A percentile compares a stretch with the other conserved stretches of the same genome.
Evolutionary conservation across 1,140 invertebrate species (phyloP).

Genomic region (Calosoma granatense): DNA sequence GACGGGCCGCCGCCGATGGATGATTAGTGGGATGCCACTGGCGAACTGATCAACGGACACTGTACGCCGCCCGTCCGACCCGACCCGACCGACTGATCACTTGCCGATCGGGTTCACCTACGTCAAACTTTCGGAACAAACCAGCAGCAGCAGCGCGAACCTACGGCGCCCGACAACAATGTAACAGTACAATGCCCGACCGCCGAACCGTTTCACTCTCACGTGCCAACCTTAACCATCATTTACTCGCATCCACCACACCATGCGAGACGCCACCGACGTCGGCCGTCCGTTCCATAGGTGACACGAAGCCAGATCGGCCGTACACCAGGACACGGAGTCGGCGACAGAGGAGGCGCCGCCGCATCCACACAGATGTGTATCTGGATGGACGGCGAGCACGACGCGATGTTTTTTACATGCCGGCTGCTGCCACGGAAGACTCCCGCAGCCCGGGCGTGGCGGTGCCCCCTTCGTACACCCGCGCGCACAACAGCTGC

Average conservation of each 20-base stretch:
- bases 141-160: too few species aligned
- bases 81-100: too few species aligned
- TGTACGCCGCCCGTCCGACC: too few species aligned
- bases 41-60: too few species aligned
- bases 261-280: too few species aligned
- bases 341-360: too few species aligned
- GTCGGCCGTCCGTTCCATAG: neutral
- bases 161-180: slow-evolving; percentile 4
- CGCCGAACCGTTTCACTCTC: neutral
- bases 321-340: neutral
- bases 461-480: too few species aligned
- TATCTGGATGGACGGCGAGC: neutral
- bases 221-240: neutral
- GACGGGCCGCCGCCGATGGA: too few species aligned
- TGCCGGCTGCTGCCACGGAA: neutral
- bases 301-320: neutral
- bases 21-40: too few species aligned
- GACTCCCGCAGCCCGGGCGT: neutral
- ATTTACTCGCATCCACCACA: too few species aligned
- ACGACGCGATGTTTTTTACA: neutral
- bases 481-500: neutral
- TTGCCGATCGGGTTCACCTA: too few species aligned
- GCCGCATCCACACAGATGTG: neutral
- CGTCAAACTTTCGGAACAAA: too few species aligned
- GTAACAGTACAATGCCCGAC: slow-evolving; percentile 4